Percentiles rank a stretch among this genome's conserved stretches.
Evolutionary conservation across 2,113 vertebrate genomes (phyloP).

Genomic region (Myodes glareolus): DNA sequence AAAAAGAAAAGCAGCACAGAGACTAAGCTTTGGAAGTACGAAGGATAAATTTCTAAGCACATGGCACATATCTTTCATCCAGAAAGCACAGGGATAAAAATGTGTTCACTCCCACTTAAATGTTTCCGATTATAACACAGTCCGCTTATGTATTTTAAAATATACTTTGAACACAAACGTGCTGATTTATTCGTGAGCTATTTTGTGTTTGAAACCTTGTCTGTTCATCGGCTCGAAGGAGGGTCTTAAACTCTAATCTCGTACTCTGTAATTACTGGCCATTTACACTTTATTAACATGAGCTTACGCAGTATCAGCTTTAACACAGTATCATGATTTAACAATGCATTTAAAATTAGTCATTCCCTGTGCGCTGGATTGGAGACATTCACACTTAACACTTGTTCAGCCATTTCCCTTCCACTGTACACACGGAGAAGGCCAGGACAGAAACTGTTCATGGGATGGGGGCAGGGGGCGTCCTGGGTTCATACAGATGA

Average conservation of each 20-base stretch:
- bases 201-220: constrained; percentile 53
- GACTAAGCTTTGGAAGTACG: neutral
- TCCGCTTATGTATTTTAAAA: constrained; percentile 34
- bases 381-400: constrained; percentile 83
- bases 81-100: constrained; percentile 40
- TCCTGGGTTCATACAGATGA: constrained; percentile 84
- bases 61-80: neutral
- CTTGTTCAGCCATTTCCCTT: constrained; percentile 80
- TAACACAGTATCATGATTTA: neutral
- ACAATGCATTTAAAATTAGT: neutral
- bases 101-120: neutral
- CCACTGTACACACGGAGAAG: constrained; percentile 72
- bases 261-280: neutral
- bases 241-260: constrained; percentile 27
- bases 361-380: neutral
- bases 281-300: neutral
- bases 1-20: neutral
- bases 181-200: constrained; percentile 33
- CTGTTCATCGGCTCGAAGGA: constrained; percentile 26
- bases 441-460: constrained; percentile 70
- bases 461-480: constrained; percentile 28
- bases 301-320: neutral
- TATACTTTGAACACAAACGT: neutral
- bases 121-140: neutral
- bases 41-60: constrained; percentile 19